phyloP scores from a whole-genome alignment of 2,888 invertebrate species.

The Brachynemurus nebulosus region DNA sequence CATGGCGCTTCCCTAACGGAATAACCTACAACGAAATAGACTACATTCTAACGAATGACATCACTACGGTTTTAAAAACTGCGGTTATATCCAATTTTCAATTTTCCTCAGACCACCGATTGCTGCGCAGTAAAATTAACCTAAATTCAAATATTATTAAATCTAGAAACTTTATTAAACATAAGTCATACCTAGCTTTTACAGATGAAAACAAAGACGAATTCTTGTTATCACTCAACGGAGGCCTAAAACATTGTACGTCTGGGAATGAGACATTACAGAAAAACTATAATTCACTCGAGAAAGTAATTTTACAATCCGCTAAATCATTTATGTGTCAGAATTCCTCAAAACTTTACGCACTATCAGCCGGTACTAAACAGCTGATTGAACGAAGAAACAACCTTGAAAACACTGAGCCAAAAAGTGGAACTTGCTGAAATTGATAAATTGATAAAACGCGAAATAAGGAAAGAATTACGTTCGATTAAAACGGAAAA shows the following conservation, averaged over 20 bases:
- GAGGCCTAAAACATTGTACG: not conserved
- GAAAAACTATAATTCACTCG: not conserved
- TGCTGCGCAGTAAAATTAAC: not conserved
- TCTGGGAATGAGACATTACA: not conserved
- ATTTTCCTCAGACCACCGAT: not conserved
- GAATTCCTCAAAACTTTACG: not conserved
- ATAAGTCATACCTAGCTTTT: no score
- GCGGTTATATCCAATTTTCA: not conserved
- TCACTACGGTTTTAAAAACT: not conserved
- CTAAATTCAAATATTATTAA: no score
- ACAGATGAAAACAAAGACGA: not conserved
- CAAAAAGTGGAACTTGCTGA: no score
- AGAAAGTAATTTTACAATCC: not conserved
- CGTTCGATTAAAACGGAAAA: no score
- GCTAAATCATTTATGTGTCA: not conserved
- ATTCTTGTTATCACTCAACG: not conserved
- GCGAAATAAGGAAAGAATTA: no score
- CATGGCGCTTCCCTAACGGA: constrained; percentile 16
- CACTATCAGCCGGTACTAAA: not conserved
- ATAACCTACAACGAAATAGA: constrained; percentile 18
- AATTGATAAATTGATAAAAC: no score
- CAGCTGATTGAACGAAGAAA: not conserved
- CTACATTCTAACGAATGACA: constrained; percentile 16
- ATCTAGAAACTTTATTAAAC: not conserved
- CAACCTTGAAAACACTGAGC: not conserved